Evolutionary conservation across 2,113 vertebrate species (phyloP).

Genomic region (Poicephalus meyeri): DNA sequence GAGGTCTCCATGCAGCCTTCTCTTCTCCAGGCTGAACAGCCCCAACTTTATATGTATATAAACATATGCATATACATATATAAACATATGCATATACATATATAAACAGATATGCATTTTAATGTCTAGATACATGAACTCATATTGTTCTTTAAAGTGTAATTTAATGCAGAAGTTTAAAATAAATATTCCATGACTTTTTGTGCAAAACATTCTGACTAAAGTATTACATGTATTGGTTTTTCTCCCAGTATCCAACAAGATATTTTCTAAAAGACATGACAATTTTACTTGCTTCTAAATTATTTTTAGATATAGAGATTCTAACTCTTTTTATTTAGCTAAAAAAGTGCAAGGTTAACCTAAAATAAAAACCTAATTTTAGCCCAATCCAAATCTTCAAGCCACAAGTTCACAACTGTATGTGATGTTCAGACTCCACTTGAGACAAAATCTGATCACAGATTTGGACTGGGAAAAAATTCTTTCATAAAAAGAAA

Average conservation of each 20-base stretch:
- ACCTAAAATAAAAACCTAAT: background rate
- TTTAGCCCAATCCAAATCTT: background rate
- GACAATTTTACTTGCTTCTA: background rate
- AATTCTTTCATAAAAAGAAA: background rate
- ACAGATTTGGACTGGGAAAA: background rate
- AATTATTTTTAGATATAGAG: background rate
- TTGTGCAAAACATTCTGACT: background rate
- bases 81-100: background rate
- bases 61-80: background rate
- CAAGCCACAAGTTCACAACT: background rate
- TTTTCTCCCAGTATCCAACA: background rate
- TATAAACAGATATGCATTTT: background rate
- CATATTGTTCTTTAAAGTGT: background rate
- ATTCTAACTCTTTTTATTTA: background rate
- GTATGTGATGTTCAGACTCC: background rate
- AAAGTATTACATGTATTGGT: background rate
- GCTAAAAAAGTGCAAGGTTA: background rate
- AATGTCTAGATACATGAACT: background rate
- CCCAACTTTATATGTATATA: background rate
- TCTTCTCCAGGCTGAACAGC: background rate
- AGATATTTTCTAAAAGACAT: background rate
- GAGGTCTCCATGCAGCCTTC: background rate
- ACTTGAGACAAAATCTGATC: background rate
- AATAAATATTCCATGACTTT: background rate
- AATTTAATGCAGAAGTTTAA: background rate